A percentile compares a stretch with the other conserved stretches of the same genome.
Conservation (phyloP, 2,113 vertebrate genomes). For the Eudorcas thomsonii region DNA sequence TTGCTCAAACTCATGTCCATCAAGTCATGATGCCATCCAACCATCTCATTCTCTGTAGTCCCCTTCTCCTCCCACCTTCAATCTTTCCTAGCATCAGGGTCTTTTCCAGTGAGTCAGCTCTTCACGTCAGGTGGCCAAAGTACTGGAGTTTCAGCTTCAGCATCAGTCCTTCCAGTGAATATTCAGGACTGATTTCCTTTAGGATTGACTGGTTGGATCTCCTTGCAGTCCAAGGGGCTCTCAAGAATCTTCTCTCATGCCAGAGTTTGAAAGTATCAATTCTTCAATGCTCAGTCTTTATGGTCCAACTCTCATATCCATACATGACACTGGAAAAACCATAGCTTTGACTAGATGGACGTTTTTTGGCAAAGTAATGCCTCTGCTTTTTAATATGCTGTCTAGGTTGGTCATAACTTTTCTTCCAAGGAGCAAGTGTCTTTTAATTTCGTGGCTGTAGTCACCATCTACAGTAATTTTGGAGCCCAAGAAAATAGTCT, state of each 20-base stretch:
- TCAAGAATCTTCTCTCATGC: background rate
- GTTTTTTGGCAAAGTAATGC: background rate
- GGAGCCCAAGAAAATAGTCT: background rate
- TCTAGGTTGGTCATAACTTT: background rate
- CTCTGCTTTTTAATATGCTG: background rate
- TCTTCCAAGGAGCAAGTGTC: background rate
- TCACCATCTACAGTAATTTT: background rate
- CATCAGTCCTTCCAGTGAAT: background rate
- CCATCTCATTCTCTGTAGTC: background rate
- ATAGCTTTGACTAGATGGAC: background rate
- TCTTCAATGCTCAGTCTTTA: background rate
- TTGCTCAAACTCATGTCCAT: background rate
- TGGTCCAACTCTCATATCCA: background rate
- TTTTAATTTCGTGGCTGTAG: background rate
- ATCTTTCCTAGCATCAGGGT: background rate
- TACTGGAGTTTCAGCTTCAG: background rate
- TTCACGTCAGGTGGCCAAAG: rapidly evolving
- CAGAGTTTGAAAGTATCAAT: background rate
- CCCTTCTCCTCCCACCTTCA: background rate
- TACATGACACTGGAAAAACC: background rate
- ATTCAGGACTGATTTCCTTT: background rate
- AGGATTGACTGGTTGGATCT: background rate
- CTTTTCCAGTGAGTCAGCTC: background rate
- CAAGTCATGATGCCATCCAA: background rate
- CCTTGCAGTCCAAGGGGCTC: background rate